These are phyloP conservation scores for Varroa destructor DNA, from an alignment of 1,140 invertebrate genomes.

Conservation along the genomic window DNA sequence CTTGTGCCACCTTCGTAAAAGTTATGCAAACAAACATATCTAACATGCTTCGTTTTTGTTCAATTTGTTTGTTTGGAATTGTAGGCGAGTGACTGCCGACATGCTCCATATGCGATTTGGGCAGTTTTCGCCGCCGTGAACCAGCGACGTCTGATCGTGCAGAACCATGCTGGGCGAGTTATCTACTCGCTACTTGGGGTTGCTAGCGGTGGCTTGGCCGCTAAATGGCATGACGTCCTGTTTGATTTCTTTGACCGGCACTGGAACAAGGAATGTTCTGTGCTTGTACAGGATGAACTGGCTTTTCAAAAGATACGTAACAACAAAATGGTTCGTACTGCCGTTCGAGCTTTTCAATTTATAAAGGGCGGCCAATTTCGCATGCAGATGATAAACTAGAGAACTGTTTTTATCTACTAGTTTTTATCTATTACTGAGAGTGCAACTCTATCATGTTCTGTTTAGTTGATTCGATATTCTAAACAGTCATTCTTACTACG, in stretches of 20 bases:
- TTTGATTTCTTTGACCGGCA: conserved; percentile 19
- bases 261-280: conserved; percentile 23
- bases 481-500: too few species aligned
- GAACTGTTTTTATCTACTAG: too few species aligned
- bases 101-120: conserved; percentile 23
- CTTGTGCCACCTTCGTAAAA: too few species aligned
- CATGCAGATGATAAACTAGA: too few species aligned
- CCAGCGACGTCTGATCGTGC: conserved; percentile 15
- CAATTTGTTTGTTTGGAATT: too few species aligned
- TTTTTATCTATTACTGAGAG: too few species aligned
- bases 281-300: conserved; percentile 12
- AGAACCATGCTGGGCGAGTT: conserved; percentile 18
- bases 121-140: conserved; percentile 18
- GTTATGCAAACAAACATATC: too few species aligned
- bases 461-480: too few species aligned
- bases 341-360: too few species aligned
- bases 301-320: conserved; percentile 12
- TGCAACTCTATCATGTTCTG: too few species aligned
- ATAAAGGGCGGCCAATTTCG: too few species aligned
- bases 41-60: too few species aligned
- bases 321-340: conserved; percentile 15
- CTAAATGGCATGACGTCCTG: conserved; percentile 23
- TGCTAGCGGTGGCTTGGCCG: neutral
- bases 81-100: conserved; percentile 1
- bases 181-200: conserved; percentile 4